Evolutionary conservation across 2,113 vertebrate species (phyloP).

Genomic region (Ancistrus triradiatus): DNA sequence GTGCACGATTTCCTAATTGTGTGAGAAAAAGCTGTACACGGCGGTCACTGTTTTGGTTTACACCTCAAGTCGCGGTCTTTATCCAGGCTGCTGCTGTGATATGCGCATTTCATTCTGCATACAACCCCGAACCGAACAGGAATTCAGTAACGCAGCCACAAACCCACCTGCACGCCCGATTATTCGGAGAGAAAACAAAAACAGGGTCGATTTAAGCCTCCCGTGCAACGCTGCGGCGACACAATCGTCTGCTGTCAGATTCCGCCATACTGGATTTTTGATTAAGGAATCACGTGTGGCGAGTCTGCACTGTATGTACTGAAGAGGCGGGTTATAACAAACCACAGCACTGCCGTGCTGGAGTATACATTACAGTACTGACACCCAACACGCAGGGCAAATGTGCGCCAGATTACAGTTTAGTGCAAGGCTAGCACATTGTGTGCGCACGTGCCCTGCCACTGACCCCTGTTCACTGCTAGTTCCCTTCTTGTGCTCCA

Average conservation of each 20-base stretch:
- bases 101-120: background rate
- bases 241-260: constrained; percentile 67
- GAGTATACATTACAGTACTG: no score
- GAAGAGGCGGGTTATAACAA: constrained; percentile 55
- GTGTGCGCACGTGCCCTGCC: no score
- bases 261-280: constrained; percentile 75
- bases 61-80: no score
- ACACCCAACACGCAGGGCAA: no score
- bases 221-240: background rate
- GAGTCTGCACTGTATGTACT: constrained; percentile 56
- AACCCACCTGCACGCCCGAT: constrained; percentile 5
- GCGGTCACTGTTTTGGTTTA: no score
- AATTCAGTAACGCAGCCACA: background rate
- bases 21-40: background rate
- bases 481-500: no score
- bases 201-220: background rate
- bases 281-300: constrained; percentile 65
- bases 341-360: background rate
- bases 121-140: background rate
- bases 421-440: no score
- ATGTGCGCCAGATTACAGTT: no score
- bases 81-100: background rate
- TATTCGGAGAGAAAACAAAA: background rate
- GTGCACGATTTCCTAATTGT: background rate
- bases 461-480: no score